Evolutionary conservation across 1,140 invertebrate species (phyloP).

Genomic region (Lycorma delicatula): DNA sequence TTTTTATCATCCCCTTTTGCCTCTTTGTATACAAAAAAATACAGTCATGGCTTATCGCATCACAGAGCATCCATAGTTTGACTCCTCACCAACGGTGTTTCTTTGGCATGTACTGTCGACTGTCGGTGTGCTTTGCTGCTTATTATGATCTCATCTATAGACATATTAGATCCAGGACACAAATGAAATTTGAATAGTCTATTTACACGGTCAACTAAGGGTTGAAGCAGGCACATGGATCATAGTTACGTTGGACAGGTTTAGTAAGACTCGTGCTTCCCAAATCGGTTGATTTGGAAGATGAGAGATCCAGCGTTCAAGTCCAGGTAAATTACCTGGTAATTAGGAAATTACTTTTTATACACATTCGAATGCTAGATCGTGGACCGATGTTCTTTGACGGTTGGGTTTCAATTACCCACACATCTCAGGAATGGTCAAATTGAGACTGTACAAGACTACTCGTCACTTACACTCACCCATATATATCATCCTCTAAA

Average conservation of each 20-base stretch:
- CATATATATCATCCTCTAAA: too few species aligned
- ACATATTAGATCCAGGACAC: conserved; percentile 3
- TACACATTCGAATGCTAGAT: too few species aligned
- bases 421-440: too few species aligned
- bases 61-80: conserved; percentile 20
- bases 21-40: conserved; percentile 13
- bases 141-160: conserved; percentile 21
- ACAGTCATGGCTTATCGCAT: conserved; percentile 4
- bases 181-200: conserved; percentile 11
- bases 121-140: conserved; percentile 10
- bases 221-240: conserved; percentile 14
- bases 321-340: too few species aligned
- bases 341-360: too few species aligned
- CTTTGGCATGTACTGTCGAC: conserved; percentile 19
- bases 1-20: neutral
- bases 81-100: conserved; percentile 21
- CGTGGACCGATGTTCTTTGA: too few species aligned
- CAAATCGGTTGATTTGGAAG: too few species aligned
- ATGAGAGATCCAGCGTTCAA: too few species aligned
- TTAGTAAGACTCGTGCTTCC: too few species aligned
- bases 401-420: too few species aligned
- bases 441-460: too few species aligned
- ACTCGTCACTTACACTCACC: too few species aligned
- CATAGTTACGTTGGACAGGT: neutral
- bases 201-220: conserved; percentile 12